phyloP scores from a whole-genome alignment of 2,888 invertebrate species.

The Caenorhabditis sinica region DNA sequence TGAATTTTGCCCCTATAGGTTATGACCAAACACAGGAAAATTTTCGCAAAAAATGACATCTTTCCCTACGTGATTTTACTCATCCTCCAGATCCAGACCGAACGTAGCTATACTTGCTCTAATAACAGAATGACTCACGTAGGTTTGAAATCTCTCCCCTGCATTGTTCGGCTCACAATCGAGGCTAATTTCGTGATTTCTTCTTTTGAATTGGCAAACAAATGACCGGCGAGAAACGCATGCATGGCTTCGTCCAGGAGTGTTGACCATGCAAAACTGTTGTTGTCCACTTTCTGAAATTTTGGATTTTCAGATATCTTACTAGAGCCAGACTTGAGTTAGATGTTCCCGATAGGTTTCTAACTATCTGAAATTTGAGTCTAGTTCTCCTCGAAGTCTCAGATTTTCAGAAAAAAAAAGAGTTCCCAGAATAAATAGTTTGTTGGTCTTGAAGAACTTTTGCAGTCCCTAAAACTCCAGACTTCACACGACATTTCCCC shows the following conservation, averaged over 20 bases:
- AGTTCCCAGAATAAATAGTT: too few relatives aligned
- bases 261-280: slow-evolving; percentile 58
- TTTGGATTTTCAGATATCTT: neutral
- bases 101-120: too few relatives aligned
- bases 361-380: too few relatives aligned
- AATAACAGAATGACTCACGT: slow-evolving; percentile 32
- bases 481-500: neutral
- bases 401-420: too few relatives aligned
- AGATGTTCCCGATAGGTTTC: too few relatives aligned
- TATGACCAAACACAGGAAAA: neutral
- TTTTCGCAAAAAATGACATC: neutral
- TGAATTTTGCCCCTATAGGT: slow-evolving; percentile 24
- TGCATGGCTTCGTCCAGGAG: slow-evolving; percentile 55
- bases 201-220: slow-evolving; percentile 57
- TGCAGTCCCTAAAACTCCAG: neutral
- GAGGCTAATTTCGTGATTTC: slow-evolving; percentile 58
- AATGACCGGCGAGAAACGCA: slow-evolving; percentile 47
- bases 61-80: neutral
- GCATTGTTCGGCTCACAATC: slow-evolving; percentile 53
- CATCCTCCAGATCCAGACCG: neutral
- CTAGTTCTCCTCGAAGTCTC: too few relatives aligned
- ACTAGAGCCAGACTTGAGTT: too few relatives aligned
- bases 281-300: slow-evolving; percentile 58
- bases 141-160: slow-evolving; percentile 59
- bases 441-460: neutral